phyloP scores from a whole-genome alignment of 2,113 vertebrate genomes.

The Gadus chalcogrammus region DNA sequence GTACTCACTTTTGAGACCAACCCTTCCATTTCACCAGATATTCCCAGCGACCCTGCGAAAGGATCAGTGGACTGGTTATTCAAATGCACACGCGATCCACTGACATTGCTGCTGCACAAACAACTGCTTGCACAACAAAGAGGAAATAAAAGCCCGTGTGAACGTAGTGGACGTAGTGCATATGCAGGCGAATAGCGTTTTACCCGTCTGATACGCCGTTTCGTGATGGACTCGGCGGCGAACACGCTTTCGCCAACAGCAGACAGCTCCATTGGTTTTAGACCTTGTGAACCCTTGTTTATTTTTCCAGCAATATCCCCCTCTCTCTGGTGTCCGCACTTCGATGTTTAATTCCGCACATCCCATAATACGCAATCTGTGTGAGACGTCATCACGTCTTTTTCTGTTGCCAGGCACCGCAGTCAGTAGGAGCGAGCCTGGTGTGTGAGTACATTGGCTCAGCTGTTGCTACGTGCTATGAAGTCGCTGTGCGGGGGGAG shows the following conservation, averaged over 20 bases:
- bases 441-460: conserved; percentile 69
- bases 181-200: no score
- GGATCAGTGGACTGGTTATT: conserved; percentile 17
- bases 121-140: conserved; percentile 53
- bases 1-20: conserved; percentile 98
- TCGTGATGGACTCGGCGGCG: conserved; percentile 92
- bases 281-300: conserved; percentile 47
- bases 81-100: conserved; percentile 26
- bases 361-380: conserved; percentile 88
- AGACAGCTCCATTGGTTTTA: conserved; percentile 90
- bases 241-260: conserved; percentile 94
- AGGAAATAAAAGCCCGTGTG: conserved; percentile 24
- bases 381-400: conserved; percentile 80
- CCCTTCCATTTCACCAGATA: conserved; percentile 99
- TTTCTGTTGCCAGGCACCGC: conserved; percentile 74
- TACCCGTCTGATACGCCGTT: conserved; percentile 91
- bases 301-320: conserved; percentile 8
- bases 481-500: conserved; percentile 20
- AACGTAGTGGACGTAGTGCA: conserved; percentile 32
- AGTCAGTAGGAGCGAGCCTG: conserved; percentile 61
- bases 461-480: conserved; percentile 73
- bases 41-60: conserved; percentile 91
- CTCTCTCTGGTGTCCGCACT: conserved; percentile 57
- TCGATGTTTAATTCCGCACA: conserved; percentile 82
- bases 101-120: conserved; percentile 19